Conservation (phyloP, 1,140 invertebrate species). For the Colletes gigas region DNA sequence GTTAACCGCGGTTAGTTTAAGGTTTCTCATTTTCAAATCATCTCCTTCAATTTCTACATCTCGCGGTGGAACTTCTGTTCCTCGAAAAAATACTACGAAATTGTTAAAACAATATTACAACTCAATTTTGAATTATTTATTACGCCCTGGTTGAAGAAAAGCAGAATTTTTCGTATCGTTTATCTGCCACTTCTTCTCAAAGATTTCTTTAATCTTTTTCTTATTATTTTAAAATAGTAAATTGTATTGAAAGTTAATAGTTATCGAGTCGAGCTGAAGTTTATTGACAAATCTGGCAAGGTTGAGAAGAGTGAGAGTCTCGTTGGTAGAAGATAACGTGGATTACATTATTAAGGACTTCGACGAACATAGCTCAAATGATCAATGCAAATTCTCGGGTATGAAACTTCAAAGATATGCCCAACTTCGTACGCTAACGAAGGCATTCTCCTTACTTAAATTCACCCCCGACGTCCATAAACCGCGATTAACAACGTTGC, state of each 20-base stretch:
- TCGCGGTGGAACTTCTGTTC: not conserved
- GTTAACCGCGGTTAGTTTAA: not conserved
- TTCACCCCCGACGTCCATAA: slow-evolving; percentile 9
- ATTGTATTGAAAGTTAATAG: too few species aligned
- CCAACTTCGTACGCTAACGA: slow-evolving; percentile 7
- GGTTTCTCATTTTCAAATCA: not conserved
- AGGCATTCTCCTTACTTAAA: slow-evolving; percentile 13
- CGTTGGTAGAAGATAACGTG: not conserved
- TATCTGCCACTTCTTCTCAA: too few species aligned
- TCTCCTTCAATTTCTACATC: not conserved
- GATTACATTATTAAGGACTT: slow-evolving; percentile 12
- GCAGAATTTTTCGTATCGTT: too few species aligned
- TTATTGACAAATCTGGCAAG: not conserved
- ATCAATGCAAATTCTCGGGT: slow-evolving; percentile 10
- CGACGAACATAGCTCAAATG: not conserved
- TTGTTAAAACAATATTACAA: too few species aligned
- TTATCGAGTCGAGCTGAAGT: too few species aligned
- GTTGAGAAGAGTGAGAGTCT: not conserved
- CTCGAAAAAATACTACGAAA: not conserved
- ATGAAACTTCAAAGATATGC: slow-evolving; percentile 7
- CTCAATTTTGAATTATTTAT: too few species aligned
- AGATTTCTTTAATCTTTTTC: too few species aligned
- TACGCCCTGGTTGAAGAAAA: too few species aligned
- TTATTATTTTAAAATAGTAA: too few species aligned
- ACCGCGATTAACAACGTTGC: slow-evolving; percentile 21